A percentile compares a stretch with the other conserved stretches of the same genome.
Conservation (phyloP, 2,113 vertebrate genomes). For the Oncorhynchus masou region DNA sequence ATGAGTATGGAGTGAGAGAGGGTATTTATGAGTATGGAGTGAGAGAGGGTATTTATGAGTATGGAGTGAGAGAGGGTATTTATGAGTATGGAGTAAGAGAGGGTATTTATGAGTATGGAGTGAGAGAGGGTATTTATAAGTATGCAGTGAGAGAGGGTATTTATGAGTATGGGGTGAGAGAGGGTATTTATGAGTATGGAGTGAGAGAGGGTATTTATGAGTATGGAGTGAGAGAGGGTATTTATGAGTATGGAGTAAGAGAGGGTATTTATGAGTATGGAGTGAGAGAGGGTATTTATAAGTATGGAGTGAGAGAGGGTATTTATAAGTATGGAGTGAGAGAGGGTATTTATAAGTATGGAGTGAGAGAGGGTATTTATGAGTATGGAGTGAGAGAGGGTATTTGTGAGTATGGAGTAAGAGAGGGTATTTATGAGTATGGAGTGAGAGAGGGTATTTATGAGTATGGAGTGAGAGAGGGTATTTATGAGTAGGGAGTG, state of each 20-base stretch:
- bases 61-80: too few species aligned
- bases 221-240: too few species aligned
- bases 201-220: too few species aligned
- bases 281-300: constrained; percentile 8
- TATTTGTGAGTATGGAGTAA: neutral
- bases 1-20: constrained; percentile 2
- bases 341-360: too few species aligned
- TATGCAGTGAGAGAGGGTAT: neutral
- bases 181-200: too few species aligned
- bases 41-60: too few species aligned
- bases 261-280: too few species aligned
- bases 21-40: too few species aligned
- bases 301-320: neutral
- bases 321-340: constrained; percentile 12
- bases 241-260: neutral
- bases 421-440: too few species aligned
- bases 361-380: too few species aligned
- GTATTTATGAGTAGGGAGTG: constrained; percentile 12
- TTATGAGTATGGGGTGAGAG: constrained; percentile 2
- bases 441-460: neutral
- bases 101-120: too few species aligned
- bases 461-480: neutral
- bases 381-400: too few species aligned
- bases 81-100: neutral
- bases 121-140: constrained; percentile 3